phyloP scores from a whole-genome alignment of 2,888 invertebrate genomes.

The Tenthredo amoena region DNA sequence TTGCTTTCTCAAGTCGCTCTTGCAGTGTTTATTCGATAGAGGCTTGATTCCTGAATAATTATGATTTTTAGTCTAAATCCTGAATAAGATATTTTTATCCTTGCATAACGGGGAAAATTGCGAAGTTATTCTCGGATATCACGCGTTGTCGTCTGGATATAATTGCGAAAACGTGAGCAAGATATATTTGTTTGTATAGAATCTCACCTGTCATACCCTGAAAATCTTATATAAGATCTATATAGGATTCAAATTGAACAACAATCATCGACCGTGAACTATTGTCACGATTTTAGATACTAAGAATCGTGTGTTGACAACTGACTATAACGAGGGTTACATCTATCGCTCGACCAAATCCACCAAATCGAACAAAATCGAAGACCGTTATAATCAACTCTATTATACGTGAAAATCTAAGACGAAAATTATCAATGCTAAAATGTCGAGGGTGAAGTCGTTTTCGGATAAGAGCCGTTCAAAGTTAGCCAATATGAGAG shows the following conservation, averaged over 20 bases:
- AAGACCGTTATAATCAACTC: neutral
- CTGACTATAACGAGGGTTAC: neutral
- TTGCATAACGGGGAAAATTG: neutral
- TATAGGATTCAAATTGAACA: conserved; percentile 5
- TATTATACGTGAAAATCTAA: no score
- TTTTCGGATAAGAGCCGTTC: no score
- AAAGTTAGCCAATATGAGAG: no score
- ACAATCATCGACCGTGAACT: conserved; percentile 23
- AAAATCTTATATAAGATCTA: conserved; percentile 3
- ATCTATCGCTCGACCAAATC: neutral
- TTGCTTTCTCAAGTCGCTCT: no score
- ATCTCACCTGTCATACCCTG: neutral
- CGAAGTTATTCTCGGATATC: neutral
- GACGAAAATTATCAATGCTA: no score
- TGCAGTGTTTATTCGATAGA: no score
- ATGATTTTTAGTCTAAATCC: neutral
- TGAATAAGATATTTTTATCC: neutral
- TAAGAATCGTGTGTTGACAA: conserved; percentile 43
- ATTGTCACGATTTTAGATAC: conserved; percentile 17
- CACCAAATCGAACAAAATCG: conserved; percentile 27
- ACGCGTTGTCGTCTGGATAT: neutral
- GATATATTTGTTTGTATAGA: neutral
- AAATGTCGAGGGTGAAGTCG: no score
- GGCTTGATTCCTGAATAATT: neutral
- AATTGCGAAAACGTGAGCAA: neutral